phyloP scores from a whole-genome alignment of 2,797 vertebrate species.

The Thalassophryne amazonica region DNA sequence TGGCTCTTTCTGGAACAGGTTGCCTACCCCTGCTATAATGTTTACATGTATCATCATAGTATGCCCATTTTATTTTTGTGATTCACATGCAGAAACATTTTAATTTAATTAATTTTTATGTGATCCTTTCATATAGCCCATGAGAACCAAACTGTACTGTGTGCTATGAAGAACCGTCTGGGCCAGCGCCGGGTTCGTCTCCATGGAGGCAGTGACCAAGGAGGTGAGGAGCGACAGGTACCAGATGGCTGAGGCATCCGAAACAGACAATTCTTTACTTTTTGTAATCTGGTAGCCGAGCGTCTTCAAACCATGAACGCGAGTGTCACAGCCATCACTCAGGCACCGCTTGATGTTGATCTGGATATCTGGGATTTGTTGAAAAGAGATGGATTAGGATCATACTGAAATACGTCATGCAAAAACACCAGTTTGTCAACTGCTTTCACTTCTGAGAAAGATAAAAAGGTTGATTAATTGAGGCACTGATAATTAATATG shows the following conservation, averaged over 20 bases:
- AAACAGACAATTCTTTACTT: conserved; percentile 91
- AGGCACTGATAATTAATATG: neutral
- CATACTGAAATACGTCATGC: conserved; percentile 1
- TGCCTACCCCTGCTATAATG: too few species aligned
- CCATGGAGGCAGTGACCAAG: conserved; percentile 95
- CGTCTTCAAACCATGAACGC: conserved; percentile 93
- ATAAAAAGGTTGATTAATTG: neutral
- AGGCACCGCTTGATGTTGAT: conserved; percentile 98
- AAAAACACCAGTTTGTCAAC: neutral
- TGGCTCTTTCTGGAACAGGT: too few species aligned
- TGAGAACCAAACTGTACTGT: too few species aligned
- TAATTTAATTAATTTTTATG: too few species aligned
- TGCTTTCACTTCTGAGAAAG: neutral
- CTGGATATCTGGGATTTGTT: conserved; percentile 85
- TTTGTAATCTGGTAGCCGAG: conserved; percentile 92
- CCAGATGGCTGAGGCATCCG: conserved; percentile 97
- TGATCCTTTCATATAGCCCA: too few species aligned
- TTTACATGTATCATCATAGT: too few species aligned
- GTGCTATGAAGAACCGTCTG: conserved; percentile 94
- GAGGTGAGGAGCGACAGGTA: conserved; percentile 97
- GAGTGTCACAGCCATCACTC: conserved; percentile 95
- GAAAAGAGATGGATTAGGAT: conserved; percentile 21
- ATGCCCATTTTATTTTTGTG: too few species aligned
- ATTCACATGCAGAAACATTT: too few species aligned
- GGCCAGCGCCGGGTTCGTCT: conserved; percentile 91